Conservation (phyloP, 2,113 vertebrate genomes). For the Scopus umbretta region DNA sequence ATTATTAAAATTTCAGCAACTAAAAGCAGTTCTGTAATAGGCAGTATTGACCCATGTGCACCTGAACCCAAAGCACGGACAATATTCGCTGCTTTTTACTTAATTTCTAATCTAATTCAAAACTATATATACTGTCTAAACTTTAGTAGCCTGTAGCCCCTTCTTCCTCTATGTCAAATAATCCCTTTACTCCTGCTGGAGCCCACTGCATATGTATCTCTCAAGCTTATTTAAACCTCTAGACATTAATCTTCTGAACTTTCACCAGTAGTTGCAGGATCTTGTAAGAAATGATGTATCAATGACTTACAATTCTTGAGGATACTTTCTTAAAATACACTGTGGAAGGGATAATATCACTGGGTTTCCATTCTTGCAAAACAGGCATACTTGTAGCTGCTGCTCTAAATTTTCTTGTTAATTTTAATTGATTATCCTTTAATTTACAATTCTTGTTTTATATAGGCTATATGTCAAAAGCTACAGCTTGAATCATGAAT, state of each 20-base stretch:
- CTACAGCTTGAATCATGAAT: neutral
- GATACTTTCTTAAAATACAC: neutral
- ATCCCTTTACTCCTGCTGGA: neutral
- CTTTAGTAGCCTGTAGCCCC: neutral
- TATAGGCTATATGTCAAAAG: neutral
- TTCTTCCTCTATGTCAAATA: neutral
- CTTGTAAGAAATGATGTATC: neutral
- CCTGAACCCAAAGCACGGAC: neutral
- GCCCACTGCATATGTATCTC: neutral
- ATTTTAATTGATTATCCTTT: neutral
- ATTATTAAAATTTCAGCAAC: neutral
- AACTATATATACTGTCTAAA: neutral
- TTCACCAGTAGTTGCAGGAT: neutral
- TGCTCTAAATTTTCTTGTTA: neutral
- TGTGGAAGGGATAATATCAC: neutral
- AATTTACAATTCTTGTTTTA: neutral
- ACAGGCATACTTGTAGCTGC: neutral
- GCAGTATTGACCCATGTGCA: neutral
- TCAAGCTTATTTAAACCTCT: neutral
- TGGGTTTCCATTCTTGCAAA: neutral
- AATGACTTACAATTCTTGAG: neutral
- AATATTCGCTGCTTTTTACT: neutral
- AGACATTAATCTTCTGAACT: neutral
- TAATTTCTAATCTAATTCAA: neutral
- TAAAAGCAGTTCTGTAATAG: neutral